Evolutionary conservation across 2,888 invertebrate species (phyloP).

Genomic region (Exocentrus adspersus): DNA sequence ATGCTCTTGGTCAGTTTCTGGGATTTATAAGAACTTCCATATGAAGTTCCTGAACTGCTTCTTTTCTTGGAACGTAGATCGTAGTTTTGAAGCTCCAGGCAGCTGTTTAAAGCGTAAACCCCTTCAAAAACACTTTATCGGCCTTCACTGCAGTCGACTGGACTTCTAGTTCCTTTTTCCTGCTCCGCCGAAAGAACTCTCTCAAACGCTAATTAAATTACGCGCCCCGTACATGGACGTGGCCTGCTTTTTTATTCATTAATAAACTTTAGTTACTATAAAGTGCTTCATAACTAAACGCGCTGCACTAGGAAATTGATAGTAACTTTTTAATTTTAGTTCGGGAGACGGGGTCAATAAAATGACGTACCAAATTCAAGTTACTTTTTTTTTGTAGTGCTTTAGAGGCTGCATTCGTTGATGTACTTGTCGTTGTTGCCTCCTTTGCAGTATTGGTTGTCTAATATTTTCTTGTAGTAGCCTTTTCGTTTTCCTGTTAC

Average conservation of each 20-base stretch:
- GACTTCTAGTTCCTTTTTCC: neutral
- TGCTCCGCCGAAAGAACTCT: conserved; percentile 5
- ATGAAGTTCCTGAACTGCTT: too few species aligned
- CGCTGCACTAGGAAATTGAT: neutral
- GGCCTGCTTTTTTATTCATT: conserved; percentile 5
- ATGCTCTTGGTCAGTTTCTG: too few species aligned
- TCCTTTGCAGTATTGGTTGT: neutral
- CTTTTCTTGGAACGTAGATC: too few species aligned
- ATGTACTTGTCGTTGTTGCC: neutral
- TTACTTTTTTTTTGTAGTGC: too few species aligned
- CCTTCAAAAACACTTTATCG: too few species aligned
- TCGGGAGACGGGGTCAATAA: too few species aligned
- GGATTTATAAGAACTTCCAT: too few species aligned
- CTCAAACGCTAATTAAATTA: conserved; percentile 15
- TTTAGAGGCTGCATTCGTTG: neutral
- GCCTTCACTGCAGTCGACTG: neutral
- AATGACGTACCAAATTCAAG: too few species aligned
- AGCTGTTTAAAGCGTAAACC: too few species aligned
- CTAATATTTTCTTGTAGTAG: neutral
- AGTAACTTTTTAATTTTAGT: neutral
- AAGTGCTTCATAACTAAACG: neutral
- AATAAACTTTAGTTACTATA: conserved; percentile 13
- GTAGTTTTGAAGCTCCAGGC: too few species aligned
- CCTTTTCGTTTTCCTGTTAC: neutral
- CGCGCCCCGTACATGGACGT: conserved; percentile 1